Base-by-base conservation (phyloP, 2,888 invertebrate genomes). In the Anthophora plumipes region DNA sequence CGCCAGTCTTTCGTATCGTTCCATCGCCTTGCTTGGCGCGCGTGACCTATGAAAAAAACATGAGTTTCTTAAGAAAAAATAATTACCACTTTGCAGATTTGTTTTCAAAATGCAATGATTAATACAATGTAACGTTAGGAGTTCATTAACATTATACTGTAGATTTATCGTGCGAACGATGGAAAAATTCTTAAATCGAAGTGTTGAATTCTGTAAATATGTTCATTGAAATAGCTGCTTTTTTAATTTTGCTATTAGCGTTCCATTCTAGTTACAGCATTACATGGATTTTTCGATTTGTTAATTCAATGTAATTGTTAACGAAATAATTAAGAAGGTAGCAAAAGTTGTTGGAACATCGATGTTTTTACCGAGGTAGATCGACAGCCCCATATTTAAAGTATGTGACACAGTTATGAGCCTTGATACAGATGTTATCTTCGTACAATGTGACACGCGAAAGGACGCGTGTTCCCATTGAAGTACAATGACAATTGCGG, bases 1-100 rank as follows among this genome's bases (percentile, higher is more conserved):
- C 77, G 97, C 97, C 72, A 99, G 95, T 93, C 98, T 98, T 94
- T 99, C 99, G 94, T 99, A 99, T 69, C 98, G 95, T 94, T 98
- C 98, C 98, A 98, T 98, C 91, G 96, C 96, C 94, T 97, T 96
- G 92, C 97, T 97, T 85, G 97, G 96, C 88, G 97, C 97, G 92
- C 97, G 96, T 89, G 97, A 96, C 94, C 97, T 97, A 94, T 17
- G 69, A 74, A 77, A 67, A 50, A 63, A 48, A 59, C 46, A 64
- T n/a, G n/a, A 66, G 43, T 57, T 57, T 61, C 17, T 31, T n/a
- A n/a, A n/a, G n/a, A 31, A n/a, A 54, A 25, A 67, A 17, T n/a
- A 8, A 39, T 22, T 46, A 50, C 8, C 25, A 67, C 39, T 50
- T 39, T 31, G 20, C 6, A 43, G 17, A n/a, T n/a, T n/a, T n/a